phyloP scores from a whole-genome alignment of 2,113 vertebrate genomes.

The Garra rufa region DNA sequence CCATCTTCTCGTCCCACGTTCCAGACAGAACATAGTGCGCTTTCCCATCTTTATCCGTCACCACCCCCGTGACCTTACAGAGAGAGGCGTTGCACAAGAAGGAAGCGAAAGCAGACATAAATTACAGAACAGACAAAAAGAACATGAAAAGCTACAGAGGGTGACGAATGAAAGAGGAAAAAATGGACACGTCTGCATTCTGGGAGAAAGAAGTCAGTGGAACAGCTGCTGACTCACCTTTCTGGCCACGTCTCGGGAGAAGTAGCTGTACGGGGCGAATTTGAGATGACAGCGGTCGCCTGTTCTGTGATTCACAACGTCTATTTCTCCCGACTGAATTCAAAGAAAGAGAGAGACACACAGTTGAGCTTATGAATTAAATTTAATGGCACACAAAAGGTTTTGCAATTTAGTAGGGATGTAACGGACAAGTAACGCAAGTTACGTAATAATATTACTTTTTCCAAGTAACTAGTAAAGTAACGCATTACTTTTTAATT shows the following conservation, averaged over 20 bases:
- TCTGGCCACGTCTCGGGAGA: slow-evolving; percentile 92
- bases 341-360: slow-evolving; percentile 32
- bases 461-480: no score
- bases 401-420: neutral
- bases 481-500: no score
- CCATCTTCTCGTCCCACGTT: slow-evolving; percentile 98
- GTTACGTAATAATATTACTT: no score
- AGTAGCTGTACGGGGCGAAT: slow-evolving; percentile 97
- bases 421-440: no score
- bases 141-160: neutral
- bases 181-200: neutral
- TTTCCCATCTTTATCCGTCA: slow-evolving; percentile 87
- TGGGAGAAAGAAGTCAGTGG: neutral
- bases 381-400: neutral
- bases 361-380: neutral
- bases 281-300: slow-evolving; percentile 96
- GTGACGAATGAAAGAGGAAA: neutral
- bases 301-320: slow-evolving; percentile 92
- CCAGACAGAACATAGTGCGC: slow-evolving; percentile 90
- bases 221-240: slow-evolving; percentile 78
- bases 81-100: neutral
- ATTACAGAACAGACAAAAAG: neutral
- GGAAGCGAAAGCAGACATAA: neutral
- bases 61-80: slow-evolving; percentile 90
- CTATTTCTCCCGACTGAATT: slow-evolving; percentile 91